These are phyloP conservation scores for Microcebus lehilahytsara DNA, from an alignment of 2,113 vertebrate species.

Conservation along the genomic window DNA sequence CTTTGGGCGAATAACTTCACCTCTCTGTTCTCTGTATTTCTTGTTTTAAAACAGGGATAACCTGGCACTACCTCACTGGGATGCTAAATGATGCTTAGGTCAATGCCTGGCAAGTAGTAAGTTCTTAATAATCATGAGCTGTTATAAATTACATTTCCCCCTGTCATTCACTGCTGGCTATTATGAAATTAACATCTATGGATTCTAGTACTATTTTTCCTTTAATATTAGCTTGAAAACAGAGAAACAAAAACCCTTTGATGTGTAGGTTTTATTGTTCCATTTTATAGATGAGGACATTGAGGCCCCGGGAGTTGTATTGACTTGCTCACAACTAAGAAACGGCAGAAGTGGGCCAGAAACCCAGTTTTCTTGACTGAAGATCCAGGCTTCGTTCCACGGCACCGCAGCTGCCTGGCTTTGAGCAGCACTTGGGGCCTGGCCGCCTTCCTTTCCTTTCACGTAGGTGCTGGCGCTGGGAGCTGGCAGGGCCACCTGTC, in stretches of 20 bases:
- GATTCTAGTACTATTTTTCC: neutral
- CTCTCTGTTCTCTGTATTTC: neutral
- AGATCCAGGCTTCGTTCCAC: accelerated
- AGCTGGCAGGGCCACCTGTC: conserved; percentile 61
- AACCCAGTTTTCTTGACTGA: neutral
- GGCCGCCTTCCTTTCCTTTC: neutral
- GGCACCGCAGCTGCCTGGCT: conserved; percentile 4
- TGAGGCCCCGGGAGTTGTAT: neutral
- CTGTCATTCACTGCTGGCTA: neutral
- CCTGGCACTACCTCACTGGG: neutral
- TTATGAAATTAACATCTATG: conserved; percentile 19
- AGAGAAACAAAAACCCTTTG: neutral
- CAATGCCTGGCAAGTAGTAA: neutral
- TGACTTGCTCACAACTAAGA: neutral
- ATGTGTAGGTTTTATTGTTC: neutral
- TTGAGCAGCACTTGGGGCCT: neutral
- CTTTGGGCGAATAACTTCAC: neutral
- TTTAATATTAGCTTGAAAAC: neutral
- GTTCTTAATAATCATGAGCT: neutral
- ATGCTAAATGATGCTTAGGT: neutral
- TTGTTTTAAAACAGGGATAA: neutral
- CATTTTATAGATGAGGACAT: neutral
- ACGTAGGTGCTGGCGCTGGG: neutral
- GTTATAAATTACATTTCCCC: neutral
- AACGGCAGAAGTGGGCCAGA: neutral